Base-by-base conservation (phyloP, 2,113 vertebrate species). In the Muntiacus muntjak region DNA sequence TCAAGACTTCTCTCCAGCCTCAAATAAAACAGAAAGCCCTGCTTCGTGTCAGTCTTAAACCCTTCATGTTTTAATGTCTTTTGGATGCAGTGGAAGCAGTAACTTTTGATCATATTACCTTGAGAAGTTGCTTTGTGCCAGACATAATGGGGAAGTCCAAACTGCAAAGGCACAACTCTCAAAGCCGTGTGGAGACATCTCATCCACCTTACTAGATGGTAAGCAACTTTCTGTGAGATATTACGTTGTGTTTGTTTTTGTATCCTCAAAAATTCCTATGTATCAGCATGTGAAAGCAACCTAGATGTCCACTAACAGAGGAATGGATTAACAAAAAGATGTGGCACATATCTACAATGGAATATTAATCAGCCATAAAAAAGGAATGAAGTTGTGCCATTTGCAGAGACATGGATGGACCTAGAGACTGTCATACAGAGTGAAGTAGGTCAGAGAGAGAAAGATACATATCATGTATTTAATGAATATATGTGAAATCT, bases 131-230 rank as follows among this genome's bases (percentile, higher is more conserved):
- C 47, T 40, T 21, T 33, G 1, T 78, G 36, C 52, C 50, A 74
- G 36, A 12, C 28, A 45, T 45, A 16, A 33, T 45, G 17, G 8
- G 4, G 47, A 85, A 94, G 57, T 25, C 67, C 64, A 84, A 8
- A 36, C 6, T 84, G 43, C 30, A 94, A 92, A 92, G 13, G 9
- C 21, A 6, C 6, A 87, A 12, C 17, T 93, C 50, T 40, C 0
- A 8, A 50, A 40, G 86, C 28, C 50, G 3, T 1, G 0, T 30
- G 23, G 62, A 4, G 7, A 33, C 1, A 8, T 50, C 15, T 23
- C n/a, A 28, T 14, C 15, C 28, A 15, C 30, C n/a, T 79, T 14
- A 62, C 5, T 50, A 74, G 43, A 47, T 74, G 62, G 3, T 36
- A 89, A 81, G 6, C 57, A 52, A 13, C 57, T 93, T 90, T 23